Evolutionary conservation across 2,113 vertebrate species (phyloP), one percentile per base, ranked within the genome.

Genomic region (Bostrychus sinensis): DNA sequence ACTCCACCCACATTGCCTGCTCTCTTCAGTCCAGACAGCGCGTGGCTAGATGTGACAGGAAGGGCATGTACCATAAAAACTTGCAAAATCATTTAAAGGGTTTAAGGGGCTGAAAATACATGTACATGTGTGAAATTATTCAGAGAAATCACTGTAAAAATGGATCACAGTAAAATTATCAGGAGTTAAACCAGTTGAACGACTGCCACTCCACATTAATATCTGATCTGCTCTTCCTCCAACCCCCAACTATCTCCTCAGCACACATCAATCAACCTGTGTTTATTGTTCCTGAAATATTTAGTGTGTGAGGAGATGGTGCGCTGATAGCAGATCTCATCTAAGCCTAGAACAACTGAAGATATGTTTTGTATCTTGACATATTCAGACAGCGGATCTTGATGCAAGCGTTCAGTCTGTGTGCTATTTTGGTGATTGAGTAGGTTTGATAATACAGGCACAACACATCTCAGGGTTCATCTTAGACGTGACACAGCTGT

Each of bases 261-360:
- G 66, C 75, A 46, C 74, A 64, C 75, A 77, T 83, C 77, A 75
- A 80, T 86, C 68, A 78, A 56, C 45, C 56, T 26, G 17, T 88
- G 78, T 86, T 88, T 89, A 87, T 87, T 86, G 75, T 83, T 77
- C 56, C 81, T 88, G 55, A 86, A 89, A 90, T 88, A 88, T 88
- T 89, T 86, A 88, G 77, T 66, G 63, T n/a, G 30, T 20, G 25
- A 19, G 56, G 53, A 64, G 64, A 58, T 46, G 61, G 77, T 76
- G 79, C 59, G 25, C 56, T 50, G 66, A 71, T 65, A 77, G 51
- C 62, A 63, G 77, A 80, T 84, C 78, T 67, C 50, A 50, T 75
- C 62, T 70, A 58, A 38, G 43, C 59, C 72, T 57, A 53, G 62
- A 73, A 86, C 75, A 73, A 77, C 56, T 64, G 51, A 30, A 51